Evolutionary conservation across 2,113 vertebrate genomes (phyloP).

Genomic region (Coregonus clupeaformis): DNA sequence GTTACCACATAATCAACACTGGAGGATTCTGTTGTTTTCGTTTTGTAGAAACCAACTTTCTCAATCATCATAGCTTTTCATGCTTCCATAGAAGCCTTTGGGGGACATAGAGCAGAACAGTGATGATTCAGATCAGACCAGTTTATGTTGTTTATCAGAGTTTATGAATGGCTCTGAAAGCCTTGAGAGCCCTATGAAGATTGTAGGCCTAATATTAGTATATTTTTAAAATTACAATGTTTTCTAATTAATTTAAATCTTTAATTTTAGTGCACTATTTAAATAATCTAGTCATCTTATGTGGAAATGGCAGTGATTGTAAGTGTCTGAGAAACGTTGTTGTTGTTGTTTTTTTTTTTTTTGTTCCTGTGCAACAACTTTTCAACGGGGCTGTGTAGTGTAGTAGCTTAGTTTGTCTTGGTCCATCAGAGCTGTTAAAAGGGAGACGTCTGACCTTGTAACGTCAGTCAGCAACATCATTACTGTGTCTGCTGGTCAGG

Average conservation of each 20-base stretch:
- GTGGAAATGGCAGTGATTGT: too few relatives aligned
- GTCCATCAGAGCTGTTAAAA: constrained; percentile 54
- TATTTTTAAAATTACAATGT: too few relatives aligned
- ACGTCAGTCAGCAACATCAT: constrained; percentile 68
- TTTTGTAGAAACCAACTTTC: constrained; percentile 20
- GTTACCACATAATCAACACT: constrained; percentile 51
- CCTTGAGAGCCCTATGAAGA: too few relatives aligned
- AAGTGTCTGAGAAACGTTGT: too few relatives aligned
- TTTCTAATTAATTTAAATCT: too few relatives aligned
- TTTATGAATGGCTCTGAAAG: neutral
- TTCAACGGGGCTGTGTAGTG: constrained; percentile 17
- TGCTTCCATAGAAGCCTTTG: neutral
- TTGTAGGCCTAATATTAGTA: too few relatives aligned
- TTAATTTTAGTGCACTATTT: too few relatives aligned
- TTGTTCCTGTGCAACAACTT: constrained; percentile 13
- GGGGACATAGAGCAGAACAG: neutral
- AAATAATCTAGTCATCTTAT: too few relatives aligned
- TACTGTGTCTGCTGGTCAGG: constrained; percentile 60
- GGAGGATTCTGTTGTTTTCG: constrained; percentile 40
- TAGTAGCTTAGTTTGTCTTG: constrained; percentile 55
- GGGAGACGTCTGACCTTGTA: too few relatives aligned
- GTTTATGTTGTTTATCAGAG: neutral
- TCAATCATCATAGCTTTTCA: constrained; percentile 21
- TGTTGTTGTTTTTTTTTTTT: neutral
- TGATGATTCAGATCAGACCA: neutral